phyloP scores from a whole-genome alignment of 1,140 invertebrate genomes.

The Aphaenogaster rudis region DNA sequence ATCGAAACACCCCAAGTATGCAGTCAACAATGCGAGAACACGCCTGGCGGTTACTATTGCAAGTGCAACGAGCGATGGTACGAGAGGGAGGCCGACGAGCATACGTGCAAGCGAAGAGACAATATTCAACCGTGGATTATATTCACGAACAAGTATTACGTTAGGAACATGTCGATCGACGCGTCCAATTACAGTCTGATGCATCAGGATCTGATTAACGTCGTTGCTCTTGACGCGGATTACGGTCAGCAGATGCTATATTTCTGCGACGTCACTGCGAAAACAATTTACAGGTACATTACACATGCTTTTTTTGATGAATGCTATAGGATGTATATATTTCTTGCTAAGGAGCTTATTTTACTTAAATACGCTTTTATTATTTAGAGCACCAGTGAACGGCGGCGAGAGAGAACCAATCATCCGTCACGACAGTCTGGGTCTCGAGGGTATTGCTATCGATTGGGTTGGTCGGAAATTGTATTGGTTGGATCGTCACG shows the following conservation, averaged over 20 bases:
- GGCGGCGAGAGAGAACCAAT: conserved; percentile 92
- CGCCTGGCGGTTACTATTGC: conserved; percentile 97
- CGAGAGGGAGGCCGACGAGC: conserved; percentile 94
- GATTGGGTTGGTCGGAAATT: conserved; percentile 99
- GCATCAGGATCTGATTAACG: conserved; percentile 98
- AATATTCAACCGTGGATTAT: conserved; percentile 95
- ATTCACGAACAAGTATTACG: conserved; percentile 99
- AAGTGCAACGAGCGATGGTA: conserved; percentile 98
- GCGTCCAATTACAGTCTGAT: conserved; percentile 94
- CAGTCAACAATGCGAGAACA: conserved; percentile 98
- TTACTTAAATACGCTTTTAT: background rate
- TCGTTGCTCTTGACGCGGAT: conserved; percentile 98
- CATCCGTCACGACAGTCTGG: conserved; percentile 97
- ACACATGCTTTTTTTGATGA: background rate
- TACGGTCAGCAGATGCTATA: conserved; percentile 94
- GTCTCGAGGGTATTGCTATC: conserved; percentile 97
- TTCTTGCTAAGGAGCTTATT: background rate
- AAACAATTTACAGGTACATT: conserved; percentile 93
- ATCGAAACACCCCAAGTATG: conserved; percentile 95
- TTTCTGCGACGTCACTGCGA: conserved; percentile 97
- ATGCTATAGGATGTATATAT: background rate
- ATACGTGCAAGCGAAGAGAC: conserved; percentile 96
- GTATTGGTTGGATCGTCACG: conserved; percentile 99
- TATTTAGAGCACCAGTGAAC: conserved; percentile 81
- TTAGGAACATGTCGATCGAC: conserved; percentile 97